Percentiles rank a stretch among this genome's conserved stretches.
Conservation (phyloP, 2,888 invertebrate species). For the Trimorus sp. region DNA sequence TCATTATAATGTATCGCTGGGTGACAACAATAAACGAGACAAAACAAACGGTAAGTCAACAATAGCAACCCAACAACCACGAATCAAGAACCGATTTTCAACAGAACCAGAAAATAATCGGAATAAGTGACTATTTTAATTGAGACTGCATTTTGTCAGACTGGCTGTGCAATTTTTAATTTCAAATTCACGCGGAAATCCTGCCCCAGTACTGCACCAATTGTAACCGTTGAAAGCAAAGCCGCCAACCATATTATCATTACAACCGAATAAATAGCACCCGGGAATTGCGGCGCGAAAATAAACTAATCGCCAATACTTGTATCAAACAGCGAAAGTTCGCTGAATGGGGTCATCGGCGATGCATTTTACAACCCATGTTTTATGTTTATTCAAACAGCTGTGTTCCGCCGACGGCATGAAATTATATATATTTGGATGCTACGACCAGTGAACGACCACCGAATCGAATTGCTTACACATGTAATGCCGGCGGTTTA, state of each 20-base stretch:
- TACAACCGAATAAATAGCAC: conserved; percentile 53
- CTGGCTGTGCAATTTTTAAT: conserved; percentile 34
- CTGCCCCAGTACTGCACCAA: conserved; percentile 32
- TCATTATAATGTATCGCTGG: too few species aligned
- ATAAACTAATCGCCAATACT: conserved; percentile 53
- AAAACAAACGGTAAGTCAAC: too few species aligned
- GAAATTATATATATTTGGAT: conserved; percentile 29
- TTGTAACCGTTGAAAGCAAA: conserved; percentile 56
- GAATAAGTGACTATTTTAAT: conserved; percentile 35
- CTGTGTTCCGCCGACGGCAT: conserved; percentile 20
- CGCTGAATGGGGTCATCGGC: conserved; percentile 36
- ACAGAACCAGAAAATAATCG: conserved; percentile 31
- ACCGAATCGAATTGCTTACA: too few species aligned
- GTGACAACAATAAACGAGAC: too few species aligned
- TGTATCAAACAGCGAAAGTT: conserved; percentile 43
- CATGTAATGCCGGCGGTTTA: too few species aligned
- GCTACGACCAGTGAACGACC: conserved; percentile 16
- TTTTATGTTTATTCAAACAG: conserved; percentile 55
- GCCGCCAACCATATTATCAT: conserved; percentile 61
- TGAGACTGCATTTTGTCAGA: conserved; percentile 42
- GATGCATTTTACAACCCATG: conserved; percentile 39
- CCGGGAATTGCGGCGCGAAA: conserved; percentile 25
- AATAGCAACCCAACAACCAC: too few species aligned
- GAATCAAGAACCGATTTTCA: conserved; percentile 2
- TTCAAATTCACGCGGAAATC: conserved; percentile 56